Evolutionary conservation across 2,888 invertebrate genomes (phyloP), one percentile per base, ranked within the genome.

Genomic region (Pseudococcus viburni): DNA sequence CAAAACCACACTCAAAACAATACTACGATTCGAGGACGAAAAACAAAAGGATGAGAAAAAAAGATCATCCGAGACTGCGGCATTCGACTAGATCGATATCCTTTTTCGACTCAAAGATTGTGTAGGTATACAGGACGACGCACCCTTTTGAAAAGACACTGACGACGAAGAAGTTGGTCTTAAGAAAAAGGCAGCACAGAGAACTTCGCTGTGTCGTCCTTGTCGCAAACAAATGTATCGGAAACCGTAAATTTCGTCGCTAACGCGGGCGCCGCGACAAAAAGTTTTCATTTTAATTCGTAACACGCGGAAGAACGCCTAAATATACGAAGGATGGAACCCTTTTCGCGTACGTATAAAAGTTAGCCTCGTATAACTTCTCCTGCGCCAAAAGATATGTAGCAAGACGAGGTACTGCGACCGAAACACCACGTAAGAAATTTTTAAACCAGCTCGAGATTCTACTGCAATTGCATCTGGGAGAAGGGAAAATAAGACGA

Each of bases 201-300:
- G 59, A 68, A 68, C 68, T 26, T 26, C 39, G 33, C 26, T 26
- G 4, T 33, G 5, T 33, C 33, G 33, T 64, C 64, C 22, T 64
- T 64, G 64, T 64, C 73, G 73, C 73, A 19, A 73, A 73, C 73
- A 73, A 73, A 73, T 73, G 73, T 73, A 73, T 73, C 73, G 73
- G 73, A 73, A 73, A 73, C 73, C 33, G 73, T 73, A 73, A 73
- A 73, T 73, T 73, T 73, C 15, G 9, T 64, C 19, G 59, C 8
- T 64, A 64, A 64, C 22, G 64, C 64, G 64, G 64, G 22, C 19
- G 19, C 22, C 64, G 64, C 64, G 73, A 73, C 73, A 33, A 73
- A 73, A 73, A 73, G 39, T 73, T 73, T 73, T 33, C 33, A 73
- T 73, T 64, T 64, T 73, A 73, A 73, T 73, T 73, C 33, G 73